Percentiles rank a stretch among this genome's conserved stretches.
Conservation (phyloP, 2,797 vertebrate species). For the Spondyliosoma cantharus region DNA sequence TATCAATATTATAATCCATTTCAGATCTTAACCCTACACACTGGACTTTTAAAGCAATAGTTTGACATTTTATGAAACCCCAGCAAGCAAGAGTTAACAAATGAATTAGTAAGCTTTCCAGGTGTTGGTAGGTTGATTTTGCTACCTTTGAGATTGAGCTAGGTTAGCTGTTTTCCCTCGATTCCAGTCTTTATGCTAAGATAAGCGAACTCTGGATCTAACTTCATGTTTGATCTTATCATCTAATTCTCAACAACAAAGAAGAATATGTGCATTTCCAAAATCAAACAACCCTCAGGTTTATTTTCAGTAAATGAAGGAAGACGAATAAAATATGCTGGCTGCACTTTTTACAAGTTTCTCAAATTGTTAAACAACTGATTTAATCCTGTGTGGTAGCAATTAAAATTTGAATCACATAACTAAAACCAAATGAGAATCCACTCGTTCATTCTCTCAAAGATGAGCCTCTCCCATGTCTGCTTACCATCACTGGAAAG, state of each 20-base stretch:
- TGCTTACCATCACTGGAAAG: constrained; percentile 23
- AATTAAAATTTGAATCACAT: constrained; percentile 41
- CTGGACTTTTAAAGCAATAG: no score
- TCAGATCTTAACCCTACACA: no score
- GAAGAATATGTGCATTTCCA: neutral
- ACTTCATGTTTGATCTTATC: neutral
- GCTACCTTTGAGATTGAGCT: no score
- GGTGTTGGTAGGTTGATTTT: no score
- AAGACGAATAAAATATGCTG: neutral
- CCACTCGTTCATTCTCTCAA: constrained; percentile 14
- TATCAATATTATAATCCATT: no score
- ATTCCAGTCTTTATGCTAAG: no score
- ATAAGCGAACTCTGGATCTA: no score
- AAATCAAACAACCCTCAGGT: neutral
- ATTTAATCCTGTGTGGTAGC: constrained; percentile 3
- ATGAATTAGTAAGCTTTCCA: no score
- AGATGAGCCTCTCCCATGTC: neutral
- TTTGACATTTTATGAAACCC: no score
- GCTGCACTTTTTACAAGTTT: fast-evolving
- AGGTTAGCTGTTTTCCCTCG: no score
- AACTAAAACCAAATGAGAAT: constrained; percentile 44
- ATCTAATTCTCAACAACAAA: neutral
- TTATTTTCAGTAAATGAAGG: neutral
- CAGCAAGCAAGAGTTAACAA: no score
- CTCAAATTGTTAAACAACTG: constrained; percentile 3